phyloP scores from a whole-genome alignment of 1,140 invertebrate species.

The Caenorhabditis tropicalis region DNA sequence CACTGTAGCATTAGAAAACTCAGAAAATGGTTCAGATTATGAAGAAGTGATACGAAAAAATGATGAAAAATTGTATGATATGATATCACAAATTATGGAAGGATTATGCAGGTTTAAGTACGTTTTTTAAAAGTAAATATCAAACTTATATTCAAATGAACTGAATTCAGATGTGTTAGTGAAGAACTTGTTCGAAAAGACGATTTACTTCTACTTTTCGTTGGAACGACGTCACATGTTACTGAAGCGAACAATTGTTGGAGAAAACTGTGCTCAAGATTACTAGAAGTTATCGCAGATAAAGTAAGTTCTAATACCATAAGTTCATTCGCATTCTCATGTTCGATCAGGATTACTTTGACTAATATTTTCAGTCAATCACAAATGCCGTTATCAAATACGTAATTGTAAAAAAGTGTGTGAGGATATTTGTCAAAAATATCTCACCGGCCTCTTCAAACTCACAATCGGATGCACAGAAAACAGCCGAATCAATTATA shows the following conservation, averaged over 20 bases:
- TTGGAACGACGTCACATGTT: slow-evolving; percentile 84
- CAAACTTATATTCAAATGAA: background rate
- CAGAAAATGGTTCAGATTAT: background rate
- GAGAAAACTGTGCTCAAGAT: slow-evolving; percentile 83
- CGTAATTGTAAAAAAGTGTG: slow-evolving; percentile 95
- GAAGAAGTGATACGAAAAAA: slow-evolving; percentile 58
- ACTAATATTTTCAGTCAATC: slow-evolving; percentile 89
- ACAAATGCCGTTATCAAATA: slow-evolving; percentile 90
- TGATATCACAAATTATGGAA: slow-evolving; percentile 81
- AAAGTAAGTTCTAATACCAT: slow-evolving; percentile 27
- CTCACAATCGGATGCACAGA: slow-evolving; percentile 28
- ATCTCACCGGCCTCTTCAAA: slow-evolving; percentile 78
- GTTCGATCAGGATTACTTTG: slow-evolving; percentile 73
- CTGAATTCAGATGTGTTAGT: slow-evolving; percentile 77
- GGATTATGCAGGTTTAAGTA: slow-evolving; percentile 85
- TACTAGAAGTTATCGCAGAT: slow-evolving; percentile 37
- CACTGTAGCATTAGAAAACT: background rate
- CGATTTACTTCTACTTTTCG: slow-evolving; percentile 91
- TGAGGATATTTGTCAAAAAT: slow-evolving; percentile 94
- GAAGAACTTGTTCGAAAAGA: slow-evolving; percentile 95
- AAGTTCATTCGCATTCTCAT: no score
- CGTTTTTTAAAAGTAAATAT: slow-evolving; percentile 21
- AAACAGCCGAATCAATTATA: slow-evolving; percentile 88
- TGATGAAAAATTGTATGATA: slow-evolving; percentile 22
- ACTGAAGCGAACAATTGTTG: slow-evolving; percentile 85